Evolutionary conservation across 2,797 vertebrate genomes (phyloP).

Genomic region (Spinus olivaceus): DNA sequence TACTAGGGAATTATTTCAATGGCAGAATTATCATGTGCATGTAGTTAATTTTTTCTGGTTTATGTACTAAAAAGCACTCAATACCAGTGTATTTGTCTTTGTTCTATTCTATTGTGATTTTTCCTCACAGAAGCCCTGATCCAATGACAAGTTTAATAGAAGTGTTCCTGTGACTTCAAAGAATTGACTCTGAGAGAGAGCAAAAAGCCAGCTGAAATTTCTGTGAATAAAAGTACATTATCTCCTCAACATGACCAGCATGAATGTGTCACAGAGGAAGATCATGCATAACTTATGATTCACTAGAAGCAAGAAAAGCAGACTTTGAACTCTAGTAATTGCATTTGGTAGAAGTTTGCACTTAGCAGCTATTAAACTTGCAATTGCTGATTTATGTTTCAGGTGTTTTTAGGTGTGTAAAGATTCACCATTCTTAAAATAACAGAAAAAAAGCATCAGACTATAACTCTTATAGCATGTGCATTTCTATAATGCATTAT

Average conservation of each 20-base stretch:
- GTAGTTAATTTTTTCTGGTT: neutral
- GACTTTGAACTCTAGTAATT: constrained; percentile 11
- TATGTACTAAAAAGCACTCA: neutral
- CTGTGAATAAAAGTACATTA: neutral
- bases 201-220: neutral
- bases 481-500: neutral
- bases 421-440: neutral
- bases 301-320: neutral
- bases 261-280: neutral
- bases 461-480: neutral
- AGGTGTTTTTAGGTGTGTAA: neutral
- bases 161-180: constrained; percentile 6
- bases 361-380: neutral
- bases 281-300: neutral
- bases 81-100: neutral
- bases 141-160: neutral
- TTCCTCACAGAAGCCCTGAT: neutral
- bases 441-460: neutral
- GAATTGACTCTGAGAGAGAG: neutral
- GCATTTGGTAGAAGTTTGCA: neutral
- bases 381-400: neutral
- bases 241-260: neutral
- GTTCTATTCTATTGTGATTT: neutral
- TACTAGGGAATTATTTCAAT: neutral
- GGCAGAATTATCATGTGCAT: neutral